Evolutionary conservation across 2,888 invertebrate species (phyloP), one percentile per base, ranked within the genome.

Genomic region (Aphrophora alni): DNA sequence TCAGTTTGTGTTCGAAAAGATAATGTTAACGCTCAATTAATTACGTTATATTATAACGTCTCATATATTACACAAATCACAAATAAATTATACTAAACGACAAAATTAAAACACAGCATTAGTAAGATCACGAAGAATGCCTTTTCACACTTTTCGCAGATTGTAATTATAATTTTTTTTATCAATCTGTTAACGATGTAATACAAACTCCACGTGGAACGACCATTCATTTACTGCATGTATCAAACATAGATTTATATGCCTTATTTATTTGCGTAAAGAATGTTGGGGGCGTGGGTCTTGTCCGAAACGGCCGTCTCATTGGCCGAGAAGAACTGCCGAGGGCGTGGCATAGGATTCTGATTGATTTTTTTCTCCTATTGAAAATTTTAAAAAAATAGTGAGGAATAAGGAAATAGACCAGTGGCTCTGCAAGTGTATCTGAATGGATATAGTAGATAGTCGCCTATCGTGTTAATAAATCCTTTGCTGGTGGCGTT

Each of bases 321-420:
- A 73, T 79, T 79, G 79, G 75, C 80, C 44, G 80, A 26, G 70
- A 70, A 28, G 28, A 68, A 73, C 38, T 51, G 73, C 77, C 38
- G 78, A 80, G 75, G 81, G 81, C 81, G 81, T 77, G 81, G 81
- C 81, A 68, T 38, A 28, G 17, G 28, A 27, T n/a, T 44, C 79
- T 69, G 74, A 79, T 79, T 73, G 80, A 80, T 80, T 80, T 77
- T 44, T 70, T 75, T 80, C 80, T 77, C 72, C 80, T 72, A 33
- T 80, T 71, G 68, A 77, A 77, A 77, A 81, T 79, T 25, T 59
- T 38, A 70, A 26, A 59, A 77, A 75, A 73, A 81, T 77, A 81
- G 77, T 71, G 81, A 71, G 59, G 77, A 74, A 73, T 77, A 81
- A 81, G 73, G 73, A 77, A 74, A 81, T 81, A 77, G 81, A 77